phyloP scores from a whole-genome alignment of 2,888 invertebrate genomes.

The Oxystoma pomonae region DNA sequence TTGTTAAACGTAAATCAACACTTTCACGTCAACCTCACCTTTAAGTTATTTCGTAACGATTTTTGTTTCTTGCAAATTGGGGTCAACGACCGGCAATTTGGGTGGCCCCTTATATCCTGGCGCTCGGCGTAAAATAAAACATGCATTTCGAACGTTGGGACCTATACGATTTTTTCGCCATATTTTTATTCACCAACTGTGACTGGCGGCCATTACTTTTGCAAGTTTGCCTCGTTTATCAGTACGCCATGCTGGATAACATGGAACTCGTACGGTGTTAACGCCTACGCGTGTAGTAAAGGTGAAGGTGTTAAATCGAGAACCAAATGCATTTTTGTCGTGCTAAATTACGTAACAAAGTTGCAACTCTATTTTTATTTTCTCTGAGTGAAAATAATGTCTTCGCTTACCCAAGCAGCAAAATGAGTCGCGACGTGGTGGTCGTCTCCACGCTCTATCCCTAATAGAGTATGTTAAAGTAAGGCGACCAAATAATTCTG shows the following conservation, averaged over 20 bases:
- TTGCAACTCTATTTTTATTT: too few relatives aligned
- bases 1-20: too few relatives aligned
- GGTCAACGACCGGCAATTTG: not conserved
- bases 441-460: too few relatives aligned
- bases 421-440: too few relatives aligned
- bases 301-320: not conserved
- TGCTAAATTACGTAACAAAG: too few relatives aligned
- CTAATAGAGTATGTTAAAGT: too few relatives aligned
- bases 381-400: too few relatives aligned
- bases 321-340: not conserved
- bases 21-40: too few relatives aligned
- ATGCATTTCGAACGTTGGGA: not conserved
- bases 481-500: too few relatives aligned
- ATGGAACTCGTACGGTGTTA: not conserved
- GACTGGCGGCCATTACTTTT: not conserved
- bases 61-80: not conserved
- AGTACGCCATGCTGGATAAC: not conserved
- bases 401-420: too few relatives aligned
- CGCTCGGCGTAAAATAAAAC: not conserved
- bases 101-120: not conserved
- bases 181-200: not conserved
- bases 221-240: not conserved
- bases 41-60: too few relatives aligned
- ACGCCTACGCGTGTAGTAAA: not conserved
- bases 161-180: not conserved